These are phyloP conservation scores for Penaeus japonicus DNA, from an alignment of 1,140 invertebrate species.

Conservation along the genomic window DNA sequence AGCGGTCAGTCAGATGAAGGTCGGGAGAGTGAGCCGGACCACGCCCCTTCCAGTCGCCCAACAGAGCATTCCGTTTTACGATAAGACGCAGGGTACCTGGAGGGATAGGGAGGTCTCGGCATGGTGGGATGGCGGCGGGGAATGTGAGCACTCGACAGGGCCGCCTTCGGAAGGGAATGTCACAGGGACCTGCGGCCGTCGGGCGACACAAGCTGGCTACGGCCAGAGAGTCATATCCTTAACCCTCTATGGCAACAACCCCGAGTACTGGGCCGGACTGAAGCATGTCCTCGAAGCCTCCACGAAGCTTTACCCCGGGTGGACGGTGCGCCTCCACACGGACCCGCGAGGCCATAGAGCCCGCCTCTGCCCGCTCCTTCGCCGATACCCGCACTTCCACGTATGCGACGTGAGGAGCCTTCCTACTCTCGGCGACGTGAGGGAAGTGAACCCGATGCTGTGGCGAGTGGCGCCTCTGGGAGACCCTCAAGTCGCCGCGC, in stretches of 20 bases:
- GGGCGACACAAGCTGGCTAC: neutral
- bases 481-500: conserved; percentile 34
- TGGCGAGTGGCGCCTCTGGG: conserved; percentile 50
- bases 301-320: conserved; percentile 42
- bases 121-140: no score
- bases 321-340: conserved; percentile 43
- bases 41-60: no score
- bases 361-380: conserved; percentile 43
- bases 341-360: conserved; percentile 3
- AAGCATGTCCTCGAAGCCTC: neutral
- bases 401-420: conserved; percentile 41
- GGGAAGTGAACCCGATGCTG: conserved; percentile 28
- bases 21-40: no score
- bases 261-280: neutral
- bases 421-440: conserved; percentile 21
- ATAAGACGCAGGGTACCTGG: no score
- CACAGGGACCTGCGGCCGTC: neutral
- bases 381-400: neutral
- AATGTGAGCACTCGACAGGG: no score
- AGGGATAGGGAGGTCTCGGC: no score
- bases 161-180: neutral
- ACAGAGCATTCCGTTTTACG: no score
- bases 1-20: no score
- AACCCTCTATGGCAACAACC: neutral
- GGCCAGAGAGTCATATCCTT: conserved; percentile 11